phyloP scores from a whole-genome alignment of 2,797 vertebrate genomes.

The Anniella stebbinsi region DNA sequence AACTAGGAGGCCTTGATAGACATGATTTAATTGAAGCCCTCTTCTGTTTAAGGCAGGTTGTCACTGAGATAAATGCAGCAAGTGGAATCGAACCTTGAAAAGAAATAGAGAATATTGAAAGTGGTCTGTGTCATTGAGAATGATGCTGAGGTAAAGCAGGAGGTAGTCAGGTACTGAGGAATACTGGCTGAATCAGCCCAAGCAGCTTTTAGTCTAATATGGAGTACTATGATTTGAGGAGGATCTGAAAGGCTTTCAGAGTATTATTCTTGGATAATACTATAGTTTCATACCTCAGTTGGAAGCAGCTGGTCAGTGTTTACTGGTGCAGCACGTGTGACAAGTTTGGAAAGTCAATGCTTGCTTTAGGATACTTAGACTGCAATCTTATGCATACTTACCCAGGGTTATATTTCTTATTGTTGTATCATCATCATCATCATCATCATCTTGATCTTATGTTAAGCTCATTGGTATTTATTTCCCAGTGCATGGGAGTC shows the following conservation, averaged over 20 bases:
- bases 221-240: slow-evolving; percentile 31
- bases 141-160: slow-evolving; percentile 44
- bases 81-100: slow-evolving; percentile 48
- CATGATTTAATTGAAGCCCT: slow-evolving; percentile 58
- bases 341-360: not conserved
- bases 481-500: too few species aligned
- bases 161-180: slow-evolving; percentile 21
- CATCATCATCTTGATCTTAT: too few species aligned
- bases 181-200: slow-evolving; percentile 36
- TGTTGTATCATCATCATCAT: too few species aligned
- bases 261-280: slow-evolving; percentile 49
- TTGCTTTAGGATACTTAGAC: not conserved
- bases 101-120: slow-evolving; percentile 55
- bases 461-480: too few species aligned
- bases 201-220: slow-evolving; percentile 37
- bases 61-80: slow-evolving; percentile 60
- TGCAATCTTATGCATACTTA: not conserved
- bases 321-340: slow-evolving; percentile 33
- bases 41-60: slow-evolving; percentile 39
- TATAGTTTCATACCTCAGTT: slow-evolving; percentile 53
- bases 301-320: slow-evolving; percentile 22
- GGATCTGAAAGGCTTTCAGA: slow-evolving; percentile 36
- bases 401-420: too few species aligned
- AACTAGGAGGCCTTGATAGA: slow-evolving; percentile 56
- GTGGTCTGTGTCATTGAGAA: slow-evolving; percentile 36